These are phyloP conservation scores for Pterostichus madidus DNA, from an alignment of 2,888 invertebrate genomes.

Conservation along the genomic window DNA sequence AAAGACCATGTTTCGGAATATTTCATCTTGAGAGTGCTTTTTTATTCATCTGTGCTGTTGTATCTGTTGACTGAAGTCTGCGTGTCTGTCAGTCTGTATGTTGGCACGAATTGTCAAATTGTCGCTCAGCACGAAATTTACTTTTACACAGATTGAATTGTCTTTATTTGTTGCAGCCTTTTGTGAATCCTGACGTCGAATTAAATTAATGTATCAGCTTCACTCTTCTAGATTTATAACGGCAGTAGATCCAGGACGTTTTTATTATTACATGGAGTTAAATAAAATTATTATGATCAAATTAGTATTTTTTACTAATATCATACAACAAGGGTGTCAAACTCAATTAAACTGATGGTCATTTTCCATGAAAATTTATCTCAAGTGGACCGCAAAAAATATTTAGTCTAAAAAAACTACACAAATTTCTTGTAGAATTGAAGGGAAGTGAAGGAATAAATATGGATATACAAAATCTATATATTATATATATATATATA, in stretches of 20 bases:
- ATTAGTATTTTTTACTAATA: too few species aligned
- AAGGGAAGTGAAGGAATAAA: too few species aligned
- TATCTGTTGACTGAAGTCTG: conserved; percentile 12
- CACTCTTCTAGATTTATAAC: not conserved
- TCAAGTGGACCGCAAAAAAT: too few species aligned
- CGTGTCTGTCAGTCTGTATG: conserved; percentile 30
- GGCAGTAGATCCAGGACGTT: not conserved
- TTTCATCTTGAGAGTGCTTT: conserved; percentile 59
- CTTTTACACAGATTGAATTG: conserved; percentile 54
- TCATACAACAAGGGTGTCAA: too few species aligned
- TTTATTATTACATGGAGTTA: too few species aligned
- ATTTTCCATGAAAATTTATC: too few species aligned
- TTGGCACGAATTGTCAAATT: conserved; percentile 45
- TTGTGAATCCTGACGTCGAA: conserved; percentile 2
- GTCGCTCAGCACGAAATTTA: conserved; percentile 34
- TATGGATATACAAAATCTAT: too few species aligned
- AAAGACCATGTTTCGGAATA: conserved; percentile 55
- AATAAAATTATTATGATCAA: too few species aligned
- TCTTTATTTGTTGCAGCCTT: conserved; percentile 38
- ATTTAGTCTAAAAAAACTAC: too few species aligned
- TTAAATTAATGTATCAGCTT: conserved; percentile 7
- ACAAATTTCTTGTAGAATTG: too few species aligned
- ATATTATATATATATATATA: too few species aligned
- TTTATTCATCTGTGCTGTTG: conserved; percentile 39
- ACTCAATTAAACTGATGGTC: too few species aligned